phyloP scores from a whole-genome alignment of 2,113 vertebrate genomes.

The Chaetorhynchus papuensis region DNA sequence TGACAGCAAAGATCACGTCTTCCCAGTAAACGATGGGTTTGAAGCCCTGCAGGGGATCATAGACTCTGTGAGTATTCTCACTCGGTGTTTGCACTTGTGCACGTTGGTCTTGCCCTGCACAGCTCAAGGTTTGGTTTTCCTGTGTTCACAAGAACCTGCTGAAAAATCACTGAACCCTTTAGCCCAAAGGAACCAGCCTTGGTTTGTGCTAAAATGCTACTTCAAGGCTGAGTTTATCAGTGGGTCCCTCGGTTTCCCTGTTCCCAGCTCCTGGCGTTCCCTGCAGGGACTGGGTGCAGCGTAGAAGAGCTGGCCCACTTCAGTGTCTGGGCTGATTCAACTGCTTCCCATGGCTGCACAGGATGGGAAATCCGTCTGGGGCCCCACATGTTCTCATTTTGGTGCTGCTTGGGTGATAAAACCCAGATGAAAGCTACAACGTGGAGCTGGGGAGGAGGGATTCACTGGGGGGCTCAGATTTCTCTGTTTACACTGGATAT shows the following conservation, averaged over 20 bases:
- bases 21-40: conserved; percentile 96
- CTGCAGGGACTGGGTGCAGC: neutral
- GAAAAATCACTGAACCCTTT: neutral
- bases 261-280: neutral
- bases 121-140: neutral
- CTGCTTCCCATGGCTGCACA: neutral
- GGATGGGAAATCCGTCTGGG: neutral
- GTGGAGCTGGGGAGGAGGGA: neutral
- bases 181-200: neutral
- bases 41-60: conserved; percentile 95
- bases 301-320: rapidly evolving
- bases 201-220: neutral
- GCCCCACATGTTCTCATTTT: neutral
- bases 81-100: neutral
- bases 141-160: neutral
- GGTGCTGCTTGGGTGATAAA: neutral
- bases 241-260: rapidly evolving
- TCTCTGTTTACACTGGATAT: neutral
- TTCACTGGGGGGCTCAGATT: neutral
- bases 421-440: neutral
- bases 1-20: conserved; percentile 95
- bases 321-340: neutral
- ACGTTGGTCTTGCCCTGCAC: neutral
- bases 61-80: conserved; percentile 84
- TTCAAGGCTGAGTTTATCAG: neutral